Conservation (phyloP, 1,140 invertebrate species). For the Dysdera silvatica region DNA sequence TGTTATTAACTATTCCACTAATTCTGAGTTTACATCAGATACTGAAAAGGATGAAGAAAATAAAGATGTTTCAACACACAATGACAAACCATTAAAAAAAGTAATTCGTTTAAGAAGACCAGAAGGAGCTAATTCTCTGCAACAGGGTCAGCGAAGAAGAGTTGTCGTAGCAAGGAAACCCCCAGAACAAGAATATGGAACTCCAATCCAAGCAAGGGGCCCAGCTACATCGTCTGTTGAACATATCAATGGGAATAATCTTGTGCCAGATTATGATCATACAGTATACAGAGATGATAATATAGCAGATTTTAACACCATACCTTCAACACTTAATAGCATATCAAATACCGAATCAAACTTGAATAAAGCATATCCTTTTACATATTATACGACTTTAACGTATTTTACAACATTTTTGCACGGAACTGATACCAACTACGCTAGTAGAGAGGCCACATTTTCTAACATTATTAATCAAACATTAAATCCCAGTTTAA, state of each 20-base stretch:
- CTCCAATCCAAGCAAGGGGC: conserved; percentile 13
- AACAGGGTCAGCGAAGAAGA: conserved; percentile 3
- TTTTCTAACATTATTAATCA: conserved; percentile 26
- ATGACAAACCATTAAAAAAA: conserved; percentile 14
- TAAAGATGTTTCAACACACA: not conserved
- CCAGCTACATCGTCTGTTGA: conserved; percentile 1
- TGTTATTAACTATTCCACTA: no score
- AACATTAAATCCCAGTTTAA: conserved; percentile 20
- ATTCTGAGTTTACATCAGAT: no score
- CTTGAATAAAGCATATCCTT: conserved; percentile 34
- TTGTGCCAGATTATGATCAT: not conserved
- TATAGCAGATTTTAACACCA: conserved; percentile 4
- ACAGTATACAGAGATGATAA: not conserved
- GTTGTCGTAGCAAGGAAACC: conserved; percentile 18
- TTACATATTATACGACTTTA: conserved; percentile 63
- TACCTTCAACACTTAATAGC: not conserved
- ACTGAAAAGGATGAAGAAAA: not conserved
- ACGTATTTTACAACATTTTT: conserved; percentile 85
- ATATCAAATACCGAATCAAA: not conserved
- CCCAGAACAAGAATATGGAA: not conserved
- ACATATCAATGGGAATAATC: not conserved
- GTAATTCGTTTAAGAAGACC: conserved; percentile 19
- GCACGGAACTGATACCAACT: conserved; percentile 77
- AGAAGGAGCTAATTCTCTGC: not conserved
- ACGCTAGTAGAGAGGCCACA: conserved; percentile 25